Conservation (phyloP, 2,888 invertebrate genomes). For the Rugalucina vietnamica region DNA sequence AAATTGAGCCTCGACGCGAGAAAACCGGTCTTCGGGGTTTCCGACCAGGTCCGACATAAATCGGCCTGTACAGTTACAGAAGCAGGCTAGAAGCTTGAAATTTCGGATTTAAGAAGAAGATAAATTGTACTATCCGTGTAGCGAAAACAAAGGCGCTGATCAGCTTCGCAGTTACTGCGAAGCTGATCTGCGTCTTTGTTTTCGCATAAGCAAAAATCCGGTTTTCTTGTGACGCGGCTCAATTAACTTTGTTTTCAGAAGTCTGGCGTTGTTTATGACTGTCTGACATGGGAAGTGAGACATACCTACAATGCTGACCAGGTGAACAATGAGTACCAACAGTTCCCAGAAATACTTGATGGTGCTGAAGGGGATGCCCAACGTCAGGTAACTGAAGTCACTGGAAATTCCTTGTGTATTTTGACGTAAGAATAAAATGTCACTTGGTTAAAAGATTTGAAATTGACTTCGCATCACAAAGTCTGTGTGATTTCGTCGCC, state of each 20-base stretch:
- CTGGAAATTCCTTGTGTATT: background rate
- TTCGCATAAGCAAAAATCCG: background rate
- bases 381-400: background rate
- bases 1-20: too few species aligned
- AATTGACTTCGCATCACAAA: too few species aligned
- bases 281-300: background rate
- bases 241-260: conserved; percentile 1
- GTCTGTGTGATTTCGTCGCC: too few species aligned
- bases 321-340: background rate
- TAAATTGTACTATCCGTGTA: too few species aligned
- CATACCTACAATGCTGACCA: conserved; percentile 12
- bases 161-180: too few species aligned
- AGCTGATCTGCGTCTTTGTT: background rate
- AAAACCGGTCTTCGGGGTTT: too few species aligned
- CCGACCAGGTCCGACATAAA: too few species aligned
- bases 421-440: background rate
- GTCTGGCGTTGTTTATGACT: conserved; percentile 15
- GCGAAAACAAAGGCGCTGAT: too few species aligned
- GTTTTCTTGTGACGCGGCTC: background rate
- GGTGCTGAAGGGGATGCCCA: background rate
- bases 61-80: too few species aligned
- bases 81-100: too few species aligned
- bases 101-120: too few species aligned
- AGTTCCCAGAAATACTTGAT: background rate
- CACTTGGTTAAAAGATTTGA: too few species aligned